Evolutionary conservation across 2,888 invertebrate genomes (phyloP).

Genomic region (Diabrotica balteata): DNA sequence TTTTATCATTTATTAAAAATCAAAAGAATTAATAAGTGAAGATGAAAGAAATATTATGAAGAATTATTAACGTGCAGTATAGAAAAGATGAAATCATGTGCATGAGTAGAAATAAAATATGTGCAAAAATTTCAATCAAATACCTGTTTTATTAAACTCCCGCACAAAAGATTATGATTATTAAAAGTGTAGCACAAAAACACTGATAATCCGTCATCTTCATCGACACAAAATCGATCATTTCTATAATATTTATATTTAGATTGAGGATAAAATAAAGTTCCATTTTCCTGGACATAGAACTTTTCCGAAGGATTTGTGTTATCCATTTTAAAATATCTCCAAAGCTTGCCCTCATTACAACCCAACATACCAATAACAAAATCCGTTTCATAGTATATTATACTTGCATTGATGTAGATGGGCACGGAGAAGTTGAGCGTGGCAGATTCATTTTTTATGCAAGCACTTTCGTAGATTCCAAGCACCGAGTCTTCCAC

Average conservation of each 20-base stretch:
- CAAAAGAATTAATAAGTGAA: no score
- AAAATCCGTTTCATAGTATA: constrained; percentile 18
- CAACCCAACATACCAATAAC: constrained; percentile 32
- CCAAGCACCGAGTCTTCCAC: constrained; percentile 14
- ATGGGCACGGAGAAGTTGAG: constrained; percentile 31
- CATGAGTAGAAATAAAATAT: no score
- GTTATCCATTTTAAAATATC: constrained; percentile 35
- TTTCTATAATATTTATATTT: constrained; percentile 33
- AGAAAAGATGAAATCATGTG: no score
- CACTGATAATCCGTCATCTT: constrained; percentile 37
- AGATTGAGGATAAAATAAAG: constrained; percentile 38
- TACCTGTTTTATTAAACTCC: constrained; percentile 6
- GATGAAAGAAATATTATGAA: no score
- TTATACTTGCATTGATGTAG: constrained; percentile 9
- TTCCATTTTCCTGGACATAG: constrained; percentile 45
- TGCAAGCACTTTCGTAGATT: constrained; percentile 10
- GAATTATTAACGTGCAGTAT: no score
- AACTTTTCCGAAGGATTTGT: constrained; percentile 36
- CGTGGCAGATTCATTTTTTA: constrained; percentile 6
- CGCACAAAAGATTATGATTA: background rate
- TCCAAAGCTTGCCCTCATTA: constrained; percentile 17
- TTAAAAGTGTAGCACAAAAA: constrained; percentile 39
- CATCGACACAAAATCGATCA: constrained; percentile 42
- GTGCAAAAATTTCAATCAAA: no score
- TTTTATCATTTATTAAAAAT: no score